phyloP scores from a whole-genome alignment of 2,797 vertebrate genomes.

The Chromobotia macracanthus region DNA sequence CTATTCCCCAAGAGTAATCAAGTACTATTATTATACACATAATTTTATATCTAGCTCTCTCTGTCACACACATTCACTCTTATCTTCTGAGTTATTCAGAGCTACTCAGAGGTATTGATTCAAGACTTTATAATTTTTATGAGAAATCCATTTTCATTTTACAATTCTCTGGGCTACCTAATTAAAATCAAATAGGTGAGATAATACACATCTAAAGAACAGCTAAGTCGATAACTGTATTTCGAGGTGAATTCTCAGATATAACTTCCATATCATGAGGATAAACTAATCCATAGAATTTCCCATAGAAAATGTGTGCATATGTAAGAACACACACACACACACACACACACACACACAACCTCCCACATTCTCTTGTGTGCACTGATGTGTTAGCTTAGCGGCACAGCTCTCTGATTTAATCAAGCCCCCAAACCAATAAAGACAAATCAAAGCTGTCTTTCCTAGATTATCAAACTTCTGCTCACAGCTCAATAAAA shows the following conservation, averaged over 20 bases:
- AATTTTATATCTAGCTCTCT: constrained; percentile 12
- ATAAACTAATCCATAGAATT: constrained; percentile 63
- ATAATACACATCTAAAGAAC: constrained; percentile 34
- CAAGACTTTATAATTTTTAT: constrained; percentile 43
- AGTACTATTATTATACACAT: neutral
- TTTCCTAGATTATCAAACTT: constrained; percentile 42
- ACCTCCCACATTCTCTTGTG: constrained; percentile 30
- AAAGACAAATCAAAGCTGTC: constrained; percentile 45
- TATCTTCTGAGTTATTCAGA: constrained; percentile 25
- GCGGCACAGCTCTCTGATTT: constrained; percentile 38
- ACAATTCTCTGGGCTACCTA: constrained; percentile 36
- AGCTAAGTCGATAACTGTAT: constrained; percentile 22
- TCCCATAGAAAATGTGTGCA: no score
- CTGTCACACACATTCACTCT: constrained; percentile 16
- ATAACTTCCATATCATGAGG: constrained; percentile 67
- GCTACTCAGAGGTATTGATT: constrained; percentile 43
- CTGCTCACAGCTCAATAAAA: constrained; percentile 37
- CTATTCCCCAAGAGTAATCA: neutral
- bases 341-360: constrained; percentile 26
- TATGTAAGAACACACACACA: constrained; percentile 34
- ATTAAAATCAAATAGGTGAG: constrained; percentile 43
- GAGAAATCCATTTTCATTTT: constrained; percentile 51
- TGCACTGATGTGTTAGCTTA: constrained; percentile 29
- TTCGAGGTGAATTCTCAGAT: constrained; percentile 29
- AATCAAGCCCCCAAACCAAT: constrained; percentile 46